phyloP scores from a whole-genome alignment of 2,113 vertebrate genomes.

The Etheostoma spectabile region DNA sequence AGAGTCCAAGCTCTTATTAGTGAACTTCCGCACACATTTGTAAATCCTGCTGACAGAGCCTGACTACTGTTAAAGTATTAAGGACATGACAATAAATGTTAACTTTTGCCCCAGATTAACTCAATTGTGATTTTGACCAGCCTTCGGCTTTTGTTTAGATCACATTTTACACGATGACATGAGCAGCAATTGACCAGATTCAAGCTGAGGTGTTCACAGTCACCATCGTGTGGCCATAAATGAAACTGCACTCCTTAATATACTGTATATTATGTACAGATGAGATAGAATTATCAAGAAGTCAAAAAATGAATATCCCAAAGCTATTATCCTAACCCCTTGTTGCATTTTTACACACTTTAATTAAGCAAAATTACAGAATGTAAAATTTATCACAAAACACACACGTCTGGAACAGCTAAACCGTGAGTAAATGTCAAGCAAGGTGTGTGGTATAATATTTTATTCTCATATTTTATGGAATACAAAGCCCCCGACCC shows the following conservation, averaged over 20 bases:
- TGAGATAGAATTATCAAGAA: too few species aligned
- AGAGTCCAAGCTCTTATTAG: not conserved
- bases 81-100: not conserved
- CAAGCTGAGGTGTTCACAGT: slow-evolving; percentile 14
- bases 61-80: not conserved
- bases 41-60: not conserved
- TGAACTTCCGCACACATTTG: not conserved
- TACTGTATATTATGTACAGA: too few species aligned
- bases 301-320: not conserved
- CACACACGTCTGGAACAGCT: not conserved
- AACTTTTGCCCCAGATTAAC: slow-evolving; percentile 4
- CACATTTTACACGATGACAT: slow-evolving; percentile 21
- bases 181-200: too few species aligned
- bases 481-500: slow-evolving; percentile 81
- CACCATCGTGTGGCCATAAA: slow-evolving; percentile 48
- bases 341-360: slow-evolving; percentile 4
- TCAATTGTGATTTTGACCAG: slow-evolving; percentile 12
- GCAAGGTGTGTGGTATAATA: slow-evolving; percentile 72
- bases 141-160: not conserved
- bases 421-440: slow-evolving; percentile 9
- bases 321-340: not conserved
- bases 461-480: slow-evolving; percentile 83
- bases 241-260: not conserved
- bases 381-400: slow-evolving; percentile 10
- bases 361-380: slow-evolving; percentile 12